These are phyloP conservation scores for Pseudopipra pipra DNA, from an alignment of 2,113 vertebrate genomes.

Conservation along the genomic window DNA sequence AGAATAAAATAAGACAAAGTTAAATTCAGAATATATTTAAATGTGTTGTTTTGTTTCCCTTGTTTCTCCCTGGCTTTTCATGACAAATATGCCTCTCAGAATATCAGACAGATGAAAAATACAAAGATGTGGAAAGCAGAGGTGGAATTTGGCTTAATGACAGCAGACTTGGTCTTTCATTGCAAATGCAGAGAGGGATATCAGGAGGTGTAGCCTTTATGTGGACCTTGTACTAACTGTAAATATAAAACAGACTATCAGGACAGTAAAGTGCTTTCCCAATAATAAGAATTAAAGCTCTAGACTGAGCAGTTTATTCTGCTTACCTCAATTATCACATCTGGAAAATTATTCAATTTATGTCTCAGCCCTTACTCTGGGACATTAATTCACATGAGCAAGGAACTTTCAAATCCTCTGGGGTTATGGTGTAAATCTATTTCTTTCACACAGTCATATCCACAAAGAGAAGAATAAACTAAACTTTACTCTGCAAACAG, in stretches of 20 bases:
- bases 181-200: neutral
- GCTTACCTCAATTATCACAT: neutral
- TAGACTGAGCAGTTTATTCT: neutral
- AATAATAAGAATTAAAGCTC: neutral
- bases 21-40: neutral
- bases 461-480: neutral
- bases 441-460: neutral
- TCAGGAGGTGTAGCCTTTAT: neutral
- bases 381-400: neutral
- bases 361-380: neutral
- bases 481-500: neutral
- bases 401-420: neutral
- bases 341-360: neutral
- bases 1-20: neutral
- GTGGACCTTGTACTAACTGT: neutral
- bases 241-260: neutral
- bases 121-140: neutral
- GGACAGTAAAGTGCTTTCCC: neutral
- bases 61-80: neutral
- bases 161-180: neutral
- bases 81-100: neutral
- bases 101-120: neutral
- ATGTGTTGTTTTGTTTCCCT: neutral
- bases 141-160: neutral
- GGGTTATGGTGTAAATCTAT: neutral